A percentile compares a stretch with the other conserved stretches of the same genome.
Evolutionary conservation across 2,797 vertebrate species (phyloP).

Genomic region (Eulemur coronatus): DNA sequence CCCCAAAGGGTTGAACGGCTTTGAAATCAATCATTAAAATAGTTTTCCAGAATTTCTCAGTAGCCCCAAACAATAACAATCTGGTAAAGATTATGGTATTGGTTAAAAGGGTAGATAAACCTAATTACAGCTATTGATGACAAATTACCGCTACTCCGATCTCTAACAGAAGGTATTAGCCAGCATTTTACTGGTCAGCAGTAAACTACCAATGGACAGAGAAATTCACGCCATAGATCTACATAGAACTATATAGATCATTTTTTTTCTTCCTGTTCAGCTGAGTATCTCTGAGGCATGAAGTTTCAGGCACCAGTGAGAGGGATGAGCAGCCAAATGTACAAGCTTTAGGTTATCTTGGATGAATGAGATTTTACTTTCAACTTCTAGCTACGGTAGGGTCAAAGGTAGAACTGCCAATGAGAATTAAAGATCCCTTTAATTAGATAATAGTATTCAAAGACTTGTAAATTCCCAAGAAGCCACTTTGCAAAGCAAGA

Average conservation of each 20-base stretch:
- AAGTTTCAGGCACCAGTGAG: neutral
- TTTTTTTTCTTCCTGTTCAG: neutral
- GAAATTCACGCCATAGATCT: neutral
- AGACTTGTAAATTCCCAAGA: constrained; percentile 85
- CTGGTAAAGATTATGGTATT: constrained; percentile 63
- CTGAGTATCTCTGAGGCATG: neutral
- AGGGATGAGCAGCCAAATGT: constrained; percentile 55
- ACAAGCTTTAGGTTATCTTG: constrained; percentile 69
- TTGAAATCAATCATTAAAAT: constrained; percentile 47
- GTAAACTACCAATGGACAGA: constrained; percentile 36
- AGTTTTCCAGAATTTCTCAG: constrained; percentile 54
- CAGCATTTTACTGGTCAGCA: constrained; percentile 51
- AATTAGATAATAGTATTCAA: constrained; percentile 86
- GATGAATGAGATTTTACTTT: constrained; percentile 80
- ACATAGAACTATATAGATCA: neutral
- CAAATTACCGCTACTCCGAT: constrained; percentile 45
- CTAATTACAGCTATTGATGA: constrained; percentile 77
- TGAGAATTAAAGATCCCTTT: constrained; percentile 85
- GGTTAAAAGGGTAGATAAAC: constrained; percentile 75
- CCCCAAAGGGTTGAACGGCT: neutral
- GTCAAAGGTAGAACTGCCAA: constrained; percentile 83
- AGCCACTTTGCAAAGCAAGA: constrained; percentile 82
- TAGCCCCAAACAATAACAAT: constrained; percentile 47
- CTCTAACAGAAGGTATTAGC: constrained; percentile 51
- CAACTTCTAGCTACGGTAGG: constrained; percentile 72